Conservation (phyloP, 1,140 invertebrate genomes). For the Zaprionus capensis region DNA sequence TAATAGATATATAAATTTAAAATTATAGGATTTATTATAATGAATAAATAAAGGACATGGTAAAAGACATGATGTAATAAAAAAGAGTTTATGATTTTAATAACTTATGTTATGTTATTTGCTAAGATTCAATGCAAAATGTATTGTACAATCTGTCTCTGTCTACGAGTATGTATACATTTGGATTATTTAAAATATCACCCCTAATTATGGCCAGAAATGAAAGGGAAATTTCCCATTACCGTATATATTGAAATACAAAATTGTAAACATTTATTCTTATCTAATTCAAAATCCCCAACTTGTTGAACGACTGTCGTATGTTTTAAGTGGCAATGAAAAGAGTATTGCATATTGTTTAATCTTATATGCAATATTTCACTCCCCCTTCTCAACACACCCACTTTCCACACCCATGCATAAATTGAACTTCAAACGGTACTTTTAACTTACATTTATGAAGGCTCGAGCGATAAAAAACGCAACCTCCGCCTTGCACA, state of each 20-base stretch:
- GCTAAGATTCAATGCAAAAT: too few relatives aligned
- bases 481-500: constrained; percentile 90
- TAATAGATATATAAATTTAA: too few relatives aligned
- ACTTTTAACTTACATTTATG: constrained; percentile 88
- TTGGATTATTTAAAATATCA: too few relatives aligned
- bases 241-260: not conserved
- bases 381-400: not conserved
- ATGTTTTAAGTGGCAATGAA: not conserved
- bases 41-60: too few relatives aligned
- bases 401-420: not conserved
- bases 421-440: not conserved
- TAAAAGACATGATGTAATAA: too few relatives aligned
- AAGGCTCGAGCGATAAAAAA: constrained; percentile 89
- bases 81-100: too few relatives aligned
- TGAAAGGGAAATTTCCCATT: not conserved
- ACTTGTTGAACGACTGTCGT: not conserved
- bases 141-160: too few relatives aligned
- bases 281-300: not conserved
- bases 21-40: too few relatives aligned
- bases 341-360: not conserved
- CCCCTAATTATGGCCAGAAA: not conserved
- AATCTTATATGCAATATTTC: constrained; percentile 1
- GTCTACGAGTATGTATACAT: too few relatives aligned
- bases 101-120: too few relatives aligned
- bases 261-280: not conserved